A percentile compares a stretch with the other conserved stretches of the same genome.
Conservation (phyloP, 2,113 vertebrate species). For the Cyanoderma ruficeps region DNA sequence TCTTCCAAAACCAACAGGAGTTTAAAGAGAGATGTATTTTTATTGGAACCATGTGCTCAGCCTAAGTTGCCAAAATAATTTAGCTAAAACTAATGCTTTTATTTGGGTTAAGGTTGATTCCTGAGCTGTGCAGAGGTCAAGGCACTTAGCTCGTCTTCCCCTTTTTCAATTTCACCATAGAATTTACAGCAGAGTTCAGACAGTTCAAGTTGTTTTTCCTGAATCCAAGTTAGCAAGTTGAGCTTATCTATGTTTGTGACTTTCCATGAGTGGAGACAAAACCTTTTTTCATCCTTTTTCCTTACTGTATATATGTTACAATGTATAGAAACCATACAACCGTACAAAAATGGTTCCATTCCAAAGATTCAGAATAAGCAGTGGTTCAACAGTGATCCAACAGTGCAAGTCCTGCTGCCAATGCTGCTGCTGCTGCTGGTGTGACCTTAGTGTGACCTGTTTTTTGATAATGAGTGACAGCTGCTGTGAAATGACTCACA, state of each 20-base stretch:
- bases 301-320: background rate
- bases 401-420: background rate
- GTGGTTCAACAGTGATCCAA: background rate
- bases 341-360: background rate
- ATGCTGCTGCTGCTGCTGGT: background rate
- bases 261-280: background rate
- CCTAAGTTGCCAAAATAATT: constrained; percentile 69
- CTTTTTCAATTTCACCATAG: constrained; percentile 1
- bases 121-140: constrained; percentile 56
- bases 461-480: constrained; percentile 17
- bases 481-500: background rate
- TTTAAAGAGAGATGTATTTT: constrained; percentile 69
- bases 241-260: background rate
- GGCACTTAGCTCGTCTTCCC: constrained; percentile 29
- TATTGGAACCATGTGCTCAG: constrained; percentile 76
- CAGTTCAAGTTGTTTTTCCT: background rate
- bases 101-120: constrained; percentile 74
- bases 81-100: constrained; percentile 72
- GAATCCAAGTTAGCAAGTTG: background rate
- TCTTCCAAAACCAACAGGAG: constrained; percentile 74
- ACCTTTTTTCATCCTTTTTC: background rate
- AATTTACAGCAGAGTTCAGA: background rate
- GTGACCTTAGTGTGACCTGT: background rate
- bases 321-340: background rate
- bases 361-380: background rate